Base-by-base conservation (phyloP, 2,113 vertebrate species). In the Nothobranchius furzeri region DNA sequence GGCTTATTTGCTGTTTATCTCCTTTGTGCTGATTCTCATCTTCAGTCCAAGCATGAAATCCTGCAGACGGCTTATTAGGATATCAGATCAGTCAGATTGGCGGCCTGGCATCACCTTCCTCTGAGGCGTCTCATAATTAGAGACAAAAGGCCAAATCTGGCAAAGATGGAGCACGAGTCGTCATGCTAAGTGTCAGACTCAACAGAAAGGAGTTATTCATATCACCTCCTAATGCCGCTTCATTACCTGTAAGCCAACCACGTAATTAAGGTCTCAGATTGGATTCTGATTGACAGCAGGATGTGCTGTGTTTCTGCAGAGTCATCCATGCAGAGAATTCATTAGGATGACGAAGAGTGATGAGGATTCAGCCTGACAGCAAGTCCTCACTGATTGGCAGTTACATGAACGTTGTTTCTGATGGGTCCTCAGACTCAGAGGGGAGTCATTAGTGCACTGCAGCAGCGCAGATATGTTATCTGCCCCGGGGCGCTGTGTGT, bases 221-320 rank as follows among this genome's bases (percentile, higher is more conserved):
- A 71, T 81, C 7, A 0, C 13, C 13, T 42, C 60, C 56, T 60
- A 45, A 72, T 64, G 65, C 60, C 1, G 47, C 79, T 81, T 85
- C 77, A 85, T 89, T 85, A 78, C 47, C 64, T 78, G 52, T 48
- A 64, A 79, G 65, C 24, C 43, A 45, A 56, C 66, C 24, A n/a
- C 73, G 61, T 75, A 78, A 89, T 84, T 84, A 86, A 63, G 70
- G 50, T 62, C 75, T 83, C 20, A 72, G 77, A 85, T 86, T 83
- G 77, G 79, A 84, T 82, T 78, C n/a, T 73, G 82, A 87, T 68
- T 79, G 81, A 81, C 74, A 75, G 20, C 24, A 1, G 14, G 50
- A 73, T 46, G 30, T 58, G 37, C 12, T 17, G 47, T 56, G 58
- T 62, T 42, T 25, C 40, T 9, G 57, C 59, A 25, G 61, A 64